These are phyloP conservation scores for Benthosema pterotum DNA, from an alignment of 2,797 vertebrate genomes.

Conservation along the genomic window DNA sequence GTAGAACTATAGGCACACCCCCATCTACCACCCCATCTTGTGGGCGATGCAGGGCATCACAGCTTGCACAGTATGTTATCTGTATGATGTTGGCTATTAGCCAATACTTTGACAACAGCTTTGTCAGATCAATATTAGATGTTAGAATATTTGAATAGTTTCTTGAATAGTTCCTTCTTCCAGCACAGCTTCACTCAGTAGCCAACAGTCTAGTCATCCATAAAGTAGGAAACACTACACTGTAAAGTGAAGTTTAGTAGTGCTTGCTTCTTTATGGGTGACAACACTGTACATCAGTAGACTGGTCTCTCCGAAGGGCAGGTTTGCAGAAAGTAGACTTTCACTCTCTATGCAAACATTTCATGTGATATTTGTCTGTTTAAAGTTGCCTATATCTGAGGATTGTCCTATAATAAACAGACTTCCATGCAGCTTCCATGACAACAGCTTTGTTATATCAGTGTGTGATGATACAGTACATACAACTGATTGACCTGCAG, in stretches of 20 bases:
- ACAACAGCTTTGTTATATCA: not conserved
- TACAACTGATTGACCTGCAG: too few relatives aligned
- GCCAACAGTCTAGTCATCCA: slow-evolving; percentile 99
- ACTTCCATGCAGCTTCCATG: too few relatives aligned
- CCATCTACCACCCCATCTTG: too few relatives aligned
- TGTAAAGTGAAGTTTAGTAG: slow-evolving; percentile 95
- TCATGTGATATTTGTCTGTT: too few relatives aligned
- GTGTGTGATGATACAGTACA: too few relatives aligned
- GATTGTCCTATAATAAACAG: too few relatives aligned
- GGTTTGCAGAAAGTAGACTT: slow-evolving; percentile 1
- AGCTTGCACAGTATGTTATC: not conserved
- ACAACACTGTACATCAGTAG: slow-evolving; percentile 93
- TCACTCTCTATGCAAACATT: too few relatives aligned
- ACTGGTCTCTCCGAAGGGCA: slow-evolving; percentile 44
- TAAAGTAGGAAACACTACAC: slow-evolving; percentile 99
- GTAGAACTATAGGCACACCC: too few relatives aligned
- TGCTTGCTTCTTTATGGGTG: slow-evolving; percentile 99
- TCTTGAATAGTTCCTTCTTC: slow-evolving; percentile 41
- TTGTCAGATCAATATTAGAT: not conserved
- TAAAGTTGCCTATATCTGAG: too few relatives aligned
- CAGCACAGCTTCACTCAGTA: slow-evolving; percentile 82
- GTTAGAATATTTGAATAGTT: not conserved
- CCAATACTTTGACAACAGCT: not conserved
- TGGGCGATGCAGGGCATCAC: too few relatives aligned
- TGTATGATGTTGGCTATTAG: not conserved